Base-by-base conservation (phyloP, 2,113 vertebrate species). In the Eudyptes chrysolophus region DNA sequence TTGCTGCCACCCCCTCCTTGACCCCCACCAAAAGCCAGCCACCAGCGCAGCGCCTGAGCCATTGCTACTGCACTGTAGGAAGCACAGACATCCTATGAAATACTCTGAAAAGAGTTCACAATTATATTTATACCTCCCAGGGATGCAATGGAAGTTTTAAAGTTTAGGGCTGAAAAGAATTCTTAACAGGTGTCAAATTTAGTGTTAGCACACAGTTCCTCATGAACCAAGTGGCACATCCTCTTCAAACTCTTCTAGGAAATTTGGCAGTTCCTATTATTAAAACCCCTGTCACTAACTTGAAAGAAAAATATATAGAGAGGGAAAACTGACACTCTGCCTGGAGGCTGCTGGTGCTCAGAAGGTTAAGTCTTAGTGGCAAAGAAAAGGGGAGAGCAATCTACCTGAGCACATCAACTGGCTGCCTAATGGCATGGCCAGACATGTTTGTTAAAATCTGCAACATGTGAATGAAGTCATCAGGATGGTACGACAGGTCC, bases 81-180 rank as follows among this genome's bases (percentile, higher is more conserved):
- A 88, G 78, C 12, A 78, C 16, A 91, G 77, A 69, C 27, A 76
- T 61, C 58, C 81, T 70, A 30, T 27, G 40, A 86, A 85, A 79
- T 29, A 57, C 57, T 55, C 60, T 69, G 38, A 81, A 86, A 92
- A 81, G 62, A 3, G 1, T 25, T 20, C 69, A 29, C 62, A 84
- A 81, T 92, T 94, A 52, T 57, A 94, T 92, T 94, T 93, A 71
- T 92, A 80, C 68, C 62, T 92, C 76, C 71, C 74, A 71, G 84
- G 62, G 68, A 78, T 44, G 21, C 83, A 87, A 36, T 75, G 52
- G 66, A 95, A 61, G 49, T 95, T 94, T 74, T 83, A 88, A 95
- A 81, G 55, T 87, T 92, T 54, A 40, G 26, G 38, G 77, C 36
- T 92, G 72, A 89, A 90, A 95, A 96, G 84, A n/a, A 26, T 48